Evolutionary conservation across 2,888 invertebrate species (phyloP), one percentile per base, ranked within the genome.

Genomic region (Drosophila multiciliata): DNA sequence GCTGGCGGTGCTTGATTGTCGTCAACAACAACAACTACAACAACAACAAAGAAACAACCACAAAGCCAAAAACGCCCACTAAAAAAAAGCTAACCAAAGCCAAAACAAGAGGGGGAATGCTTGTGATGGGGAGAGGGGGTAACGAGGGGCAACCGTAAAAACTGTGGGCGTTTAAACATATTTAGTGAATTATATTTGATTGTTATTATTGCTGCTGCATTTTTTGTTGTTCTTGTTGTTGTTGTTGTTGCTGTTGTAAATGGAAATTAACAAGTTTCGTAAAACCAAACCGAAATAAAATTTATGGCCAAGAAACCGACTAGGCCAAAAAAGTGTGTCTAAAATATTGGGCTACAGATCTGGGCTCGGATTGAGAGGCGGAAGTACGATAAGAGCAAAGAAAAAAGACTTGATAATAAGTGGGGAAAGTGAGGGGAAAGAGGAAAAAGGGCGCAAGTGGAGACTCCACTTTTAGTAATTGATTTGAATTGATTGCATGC

Each of bases 101-200:
- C 53, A 69, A 75, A 36, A 17, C 6, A 15, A 53, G 20, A 35
- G 54, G 45, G 45, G 45, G 23, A 15, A 23, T 7, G 36, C 36
- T n/a, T 40, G 40, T 40, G 40, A 4, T 5, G 4, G 15, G 40
- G 40, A 33, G 52, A 32, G 32, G 32, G 45, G 20, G 15, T 23
- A 4, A 15, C 15, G 45, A 20, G 20, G 45, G 20, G 20, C 15
- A 57, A 38, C 53, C 49, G 29, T 38, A 66, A 66, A 75, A 74
- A 68, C 78, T 73, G 85, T 85, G 87, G 85, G 85, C 85, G 85
- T 89, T 78, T 75, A 80, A 84, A 80, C 81, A 87, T 85, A 89
- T 88, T 89, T 89, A 84, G 78, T 87, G 75, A 75, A 87, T 88
- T 83, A 84, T 87, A 81, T 86, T 87, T 75, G 84, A 88, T 84